Base-by-base conservation (phyloP, 2,113 vertebrate species). In the Kryptolebias marmoratus region DNA sequence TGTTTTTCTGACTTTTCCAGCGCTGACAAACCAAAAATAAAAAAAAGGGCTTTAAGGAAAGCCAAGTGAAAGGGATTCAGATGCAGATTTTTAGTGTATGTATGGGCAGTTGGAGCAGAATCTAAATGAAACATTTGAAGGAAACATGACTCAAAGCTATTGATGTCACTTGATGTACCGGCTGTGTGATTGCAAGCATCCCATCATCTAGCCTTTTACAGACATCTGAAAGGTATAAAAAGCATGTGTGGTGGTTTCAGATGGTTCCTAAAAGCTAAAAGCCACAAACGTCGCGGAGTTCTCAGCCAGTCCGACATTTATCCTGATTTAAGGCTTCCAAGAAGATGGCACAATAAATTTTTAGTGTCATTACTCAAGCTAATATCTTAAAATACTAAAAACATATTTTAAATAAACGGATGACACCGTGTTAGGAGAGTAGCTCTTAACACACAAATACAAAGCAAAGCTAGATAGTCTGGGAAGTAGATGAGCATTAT, bases 321-420 rank as follows among this genome's bases (percentile, higher is more conserved):
- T 39, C 68, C 52, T 60, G 67, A 81, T 88, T 72, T 76, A 76
- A 76, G 47, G 39, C 68, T 69, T 44, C 10, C 66, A 54, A 53
- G 36, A 58, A 71, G 58, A 64, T 67, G 66, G 53, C 52, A 18
- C 64, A 27, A 55, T 69, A 73, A 31, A 73, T 71, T 27, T 56
- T 53, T 13, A 59, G 11, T 36, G 44, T 56, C 28, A 56, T 75
- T 64, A 50, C 67, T 75, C 39, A 73, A 64, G 16, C 42, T 63
- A 42, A 66, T 73, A 32, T 60, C 12, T 53, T 32, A 54, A 72
- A 67, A 71, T 18, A 1, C 0, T 49, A 31, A 74, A 79, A 71
- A 49, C 18, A 22, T 8, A 31, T 18, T 3, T 27, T 1, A 9
- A 53, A 2, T 66, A 16, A 11, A 28, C 11, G 27, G 44, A 30